Evolutionary conservation across 2,113 vertebrate genomes (phyloP), one percentile per base, ranked within the genome.

Genomic region (Bufo bufo): DNA sequence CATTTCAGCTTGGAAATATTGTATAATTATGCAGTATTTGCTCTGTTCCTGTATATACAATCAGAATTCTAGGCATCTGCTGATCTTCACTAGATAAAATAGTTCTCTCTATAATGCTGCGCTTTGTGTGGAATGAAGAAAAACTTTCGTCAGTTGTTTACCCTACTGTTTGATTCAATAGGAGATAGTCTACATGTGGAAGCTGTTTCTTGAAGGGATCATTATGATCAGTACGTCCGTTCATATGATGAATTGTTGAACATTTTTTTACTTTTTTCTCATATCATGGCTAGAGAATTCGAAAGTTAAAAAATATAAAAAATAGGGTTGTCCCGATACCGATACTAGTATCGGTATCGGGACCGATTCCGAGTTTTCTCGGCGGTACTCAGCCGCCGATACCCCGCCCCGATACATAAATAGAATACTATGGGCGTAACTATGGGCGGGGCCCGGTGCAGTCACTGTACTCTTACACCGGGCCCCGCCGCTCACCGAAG

Each of bases 21-120:
- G 56, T 77, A 45, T 77, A 72, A 85, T 59, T 85, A 50, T n/a
- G n/a, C n/a, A n/a, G n/a, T 77, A 63, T 33, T 85, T 63, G 19
- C 12, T 77, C 54, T 47, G 66, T 20, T 50, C n/a, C 56, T 49
- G 71, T 50, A 85, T 20, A 45, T 45, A 61, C 17, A 81, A 81
- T 59, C 14, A 19, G 13, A 45, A 80, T 61, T 59, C n/a, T 10
- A 16, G 45, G 56, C 56, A 61, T 81, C 78, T 81, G 56, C 9
- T 61, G 52, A 80, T 61, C 47, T 81, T 59, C 16, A 59, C 33
- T 43, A 19, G 78, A 45, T 54, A 78, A 20, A 75, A 50, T 7
- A 78, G 54, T 78, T 56, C 17, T 77, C 12, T 49, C 14, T n/a
- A 52, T 20, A 4, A n/a, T n/a, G n/a, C n/a, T 56, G 2, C 12